Evolutionary conservation across 2,888 invertebrate species (phyloP).

Genomic region (Dusona sp.): DNA sequence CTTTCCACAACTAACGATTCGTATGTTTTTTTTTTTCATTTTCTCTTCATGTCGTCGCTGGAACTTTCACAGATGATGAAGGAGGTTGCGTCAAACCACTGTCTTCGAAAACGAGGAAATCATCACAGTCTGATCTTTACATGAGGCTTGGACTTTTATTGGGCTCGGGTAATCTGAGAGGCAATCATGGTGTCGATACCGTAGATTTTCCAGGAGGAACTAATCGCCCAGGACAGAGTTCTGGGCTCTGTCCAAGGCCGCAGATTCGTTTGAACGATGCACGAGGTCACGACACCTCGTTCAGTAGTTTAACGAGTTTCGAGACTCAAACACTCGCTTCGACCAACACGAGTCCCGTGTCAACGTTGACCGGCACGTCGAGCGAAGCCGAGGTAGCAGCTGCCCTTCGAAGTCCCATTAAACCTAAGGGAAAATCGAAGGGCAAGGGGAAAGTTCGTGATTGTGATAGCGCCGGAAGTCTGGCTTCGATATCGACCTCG

Average conservation of each 20-base stretch:
- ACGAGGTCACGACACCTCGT: constrained; percentile 83
- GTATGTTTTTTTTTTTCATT: constrained; percentile 17
- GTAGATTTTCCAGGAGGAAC: constrained; percentile 76
- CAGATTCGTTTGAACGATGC: constrained; percentile 72
- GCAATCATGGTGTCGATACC: constrained; percentile 81
- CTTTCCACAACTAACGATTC: constrained; percentile 64
- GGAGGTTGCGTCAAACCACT: constrained; percentile 89
- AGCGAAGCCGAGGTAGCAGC: constrained; percentile 88
- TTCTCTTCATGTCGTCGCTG: constrained; percentile 1
- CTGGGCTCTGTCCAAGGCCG: constrained; percentile 69
- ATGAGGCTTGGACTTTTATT: constrained; percentile 93
- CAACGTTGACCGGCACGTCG: constrained; percentile 94
- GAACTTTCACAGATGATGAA: constrained; percentile 88
- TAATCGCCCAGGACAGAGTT: constrained; percentile 61
- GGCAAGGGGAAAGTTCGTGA: constrained; percentile 78
- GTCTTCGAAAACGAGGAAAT: constrained; percentile 85
- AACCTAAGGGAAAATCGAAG: constrained; percentile 83
- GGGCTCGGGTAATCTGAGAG: constrained; percentile 88
- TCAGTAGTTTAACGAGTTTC: constrained; percentile 86
- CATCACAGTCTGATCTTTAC: constrained; percentile 92
- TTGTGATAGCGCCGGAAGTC: constrained; percentile 90
- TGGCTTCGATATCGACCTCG: constrained; percentile 84
- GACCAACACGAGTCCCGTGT: constrained; percentile 95
- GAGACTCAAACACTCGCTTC: constrained; percentile 90
- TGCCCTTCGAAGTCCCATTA: constrained; percentile 81